phyloP scores from a whole-genome alignment of 2,888 invertebrate species.

The Entomobrya multifasciata region DNA sequence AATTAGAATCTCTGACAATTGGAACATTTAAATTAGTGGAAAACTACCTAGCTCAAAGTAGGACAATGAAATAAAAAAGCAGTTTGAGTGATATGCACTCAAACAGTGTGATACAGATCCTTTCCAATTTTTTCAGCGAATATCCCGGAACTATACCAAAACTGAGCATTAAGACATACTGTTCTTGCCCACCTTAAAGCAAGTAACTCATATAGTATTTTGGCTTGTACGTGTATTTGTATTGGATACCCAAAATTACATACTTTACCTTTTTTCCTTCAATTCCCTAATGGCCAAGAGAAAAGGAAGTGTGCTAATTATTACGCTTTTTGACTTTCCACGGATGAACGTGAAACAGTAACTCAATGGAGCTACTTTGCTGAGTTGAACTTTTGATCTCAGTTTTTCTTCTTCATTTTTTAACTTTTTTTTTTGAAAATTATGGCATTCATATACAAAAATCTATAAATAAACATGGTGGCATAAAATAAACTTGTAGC shows the following conservation, averaged over 20 bases:
- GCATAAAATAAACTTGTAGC: neutral
- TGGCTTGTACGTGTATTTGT: too few species aligned
- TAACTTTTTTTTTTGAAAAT: constrained; percentile 19
- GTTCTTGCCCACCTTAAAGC: neutral
- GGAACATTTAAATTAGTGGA: too few species aligned
- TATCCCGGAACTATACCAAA: constrained; percentile 44
- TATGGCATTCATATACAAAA: neutral
- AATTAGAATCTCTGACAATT: too few species aligned
- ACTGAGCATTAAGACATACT: neutral
- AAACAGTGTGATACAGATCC: too few species aligned
- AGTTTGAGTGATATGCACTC: too few species aligned
- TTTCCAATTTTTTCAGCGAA: constrained; percentile 20
- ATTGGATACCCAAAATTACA: too few species aligned
- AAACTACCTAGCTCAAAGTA: too few species aligned
- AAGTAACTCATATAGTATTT: neutral
- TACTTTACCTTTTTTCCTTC: constrained; percentile 1
- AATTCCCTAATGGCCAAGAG: constrained; percentile 37
- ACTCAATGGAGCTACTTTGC: constrained; percentile 26
- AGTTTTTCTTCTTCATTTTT: neutral
- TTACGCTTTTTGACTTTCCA: constrained; percentile 2
- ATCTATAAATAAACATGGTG: neutral
- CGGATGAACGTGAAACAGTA: constrained; percentile 34
- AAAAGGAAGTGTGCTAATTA: constrained; percentile 51
- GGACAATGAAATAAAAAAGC: too few species aligned
- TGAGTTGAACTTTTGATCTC: constrained; percentile 28